Evolutionary conservation across 2,113 vertebrate species (phyloP), one percentile per base, ranked within the genome.

Genomic region (Polyodon spathula): DNA sequence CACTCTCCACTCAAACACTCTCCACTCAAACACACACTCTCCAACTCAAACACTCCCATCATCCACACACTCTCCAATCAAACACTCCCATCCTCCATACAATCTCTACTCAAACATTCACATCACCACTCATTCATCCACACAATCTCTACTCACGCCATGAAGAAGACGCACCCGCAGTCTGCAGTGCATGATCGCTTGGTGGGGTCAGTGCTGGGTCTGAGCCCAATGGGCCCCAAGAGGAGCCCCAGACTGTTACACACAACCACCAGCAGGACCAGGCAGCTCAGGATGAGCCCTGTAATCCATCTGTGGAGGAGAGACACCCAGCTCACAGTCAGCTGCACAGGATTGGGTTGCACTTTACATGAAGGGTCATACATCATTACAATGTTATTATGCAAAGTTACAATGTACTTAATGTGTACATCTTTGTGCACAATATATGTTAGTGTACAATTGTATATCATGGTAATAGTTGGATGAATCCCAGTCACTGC

Each of bases 201-300:
- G 0, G 64, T 82, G 62, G 93, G 90, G 58, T 83, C 69, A 1
- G 8, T 60, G 0, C 39, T 58, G 4, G 83, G 51, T 16, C 62
- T 66, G 60, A 90, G 78, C 60, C 89, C 89, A 56, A 78, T 4
- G 1, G 86, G 77, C 4, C 90, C 91, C 66, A 91, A 64, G 52
- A 82, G 15, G 63, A 95, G 78, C 55, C 89, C 93, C 4, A 84
- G 11, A 14, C 79, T 0, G 1, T 91, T 89, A 67, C 89, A 92
- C 43, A 86, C 40, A 17, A 90, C 84, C 37, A 93, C 81, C 67
- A 91, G 72, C 50, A 93, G 82, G 59, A 95, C 80, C 15, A 67
- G 8, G 41, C 80, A 88, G 80, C 86, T 86, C 61, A 93, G 60
- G 41, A 67, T 6, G 41, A 79, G 1, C 50, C 82, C 74, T 17